Evolutionary conservation across 92 coral and sea anemone genomes (phyloP), one percentile per base, ranked within the genome.

Genomic region (Porites evermanni): DNA sequence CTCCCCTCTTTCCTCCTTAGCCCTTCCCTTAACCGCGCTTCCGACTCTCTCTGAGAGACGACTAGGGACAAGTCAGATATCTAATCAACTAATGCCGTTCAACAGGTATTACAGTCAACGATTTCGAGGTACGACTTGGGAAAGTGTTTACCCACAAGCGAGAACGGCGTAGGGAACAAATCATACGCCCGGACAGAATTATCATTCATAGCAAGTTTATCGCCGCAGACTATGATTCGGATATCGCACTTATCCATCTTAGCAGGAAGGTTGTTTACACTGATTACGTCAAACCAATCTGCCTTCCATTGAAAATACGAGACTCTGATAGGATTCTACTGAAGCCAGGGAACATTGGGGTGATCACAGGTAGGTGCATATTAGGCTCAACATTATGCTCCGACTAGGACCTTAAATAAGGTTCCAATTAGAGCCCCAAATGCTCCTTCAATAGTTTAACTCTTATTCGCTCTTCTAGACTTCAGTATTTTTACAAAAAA

Each of bases 261-360:
- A 90, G 87, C 8, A 88, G 78, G 3, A 85, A 81, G 24, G 94
- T 82, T 12, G 77, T 85, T 56, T 92, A 79, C 82, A 97, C 95
- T 8, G 97, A 95, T 78, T 97, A 97, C 70, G 90, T 97, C 63
- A 92, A 79, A 77, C 98, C 99, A 18, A 93, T 97, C 72, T 97
- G 99, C 77, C 96, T 97, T 0, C 95, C 94, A 21, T 65, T 77
- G 77, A 82, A 47, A 0, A 52, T 8, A 61, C 24, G 4, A 3
- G 83, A 85, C 75, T 56, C 67, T 2, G 94, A 94, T 54, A 23
- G 23, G 9, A 65, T 60, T 12, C 83, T 94, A 4, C 74, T 92
- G 44, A 72, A 32, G 17, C 81, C 88, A n/a, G 88, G 85, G 54
- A 61, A 8, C 7, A 23, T 72, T 32, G 94, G 89, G 70, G 32